Base-by-base conservation (phyloP, 2,888 invertebrate genomes). In the Crematogaster levior region DNA sequence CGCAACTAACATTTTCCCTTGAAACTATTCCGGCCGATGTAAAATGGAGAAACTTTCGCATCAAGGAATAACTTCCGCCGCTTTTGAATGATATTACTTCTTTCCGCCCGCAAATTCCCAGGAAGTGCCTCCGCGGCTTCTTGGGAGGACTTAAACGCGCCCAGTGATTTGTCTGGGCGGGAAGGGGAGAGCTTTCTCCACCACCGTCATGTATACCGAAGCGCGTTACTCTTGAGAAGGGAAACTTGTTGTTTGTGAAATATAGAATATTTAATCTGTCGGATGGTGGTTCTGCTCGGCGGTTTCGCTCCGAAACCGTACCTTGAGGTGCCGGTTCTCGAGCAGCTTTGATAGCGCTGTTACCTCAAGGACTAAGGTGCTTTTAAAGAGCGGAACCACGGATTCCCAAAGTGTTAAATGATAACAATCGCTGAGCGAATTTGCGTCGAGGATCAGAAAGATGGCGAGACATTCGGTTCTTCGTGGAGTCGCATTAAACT, bases 1-100 rank as follows among this genome's bases (percentile, higher is more conserved):
- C 72, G 89, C 89, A 84, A 89, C 89, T 89, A 89, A 89, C 88
- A 84, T 89, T 82, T 75, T 30, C 85, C 84, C 85, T 74, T 53
- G 74, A 84, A 80, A 83, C 86, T 84, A 72, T 89, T 84, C 84
- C 85, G 84, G 82, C 84, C 86, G 88, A 89, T 89, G 89, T 87
- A 87, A 88, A 89, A 90, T 88, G 90, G 89, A 86, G 90, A 89
- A 89, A 89, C 86, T 89, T 89, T 89, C 88, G 88, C 88, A 89
- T 88, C 84, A 81, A 75, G 87, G 89, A 90, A 88, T 90, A 89
- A 88, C 90, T 88, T 90, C 84, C 90, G 84, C 85, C 83, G 83
- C 88, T 87, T 88, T 90, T 88, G 90, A 89, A 89, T 90, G 88
- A 89, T 89, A 89, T 90, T 88, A 88, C 87, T 89, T 89, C 85